These are phyloP conservation scores for Perccottus glenii DNA, from an alignment of 2,113 vertebrate genomes.

Conservation along the genomic window DNA sequence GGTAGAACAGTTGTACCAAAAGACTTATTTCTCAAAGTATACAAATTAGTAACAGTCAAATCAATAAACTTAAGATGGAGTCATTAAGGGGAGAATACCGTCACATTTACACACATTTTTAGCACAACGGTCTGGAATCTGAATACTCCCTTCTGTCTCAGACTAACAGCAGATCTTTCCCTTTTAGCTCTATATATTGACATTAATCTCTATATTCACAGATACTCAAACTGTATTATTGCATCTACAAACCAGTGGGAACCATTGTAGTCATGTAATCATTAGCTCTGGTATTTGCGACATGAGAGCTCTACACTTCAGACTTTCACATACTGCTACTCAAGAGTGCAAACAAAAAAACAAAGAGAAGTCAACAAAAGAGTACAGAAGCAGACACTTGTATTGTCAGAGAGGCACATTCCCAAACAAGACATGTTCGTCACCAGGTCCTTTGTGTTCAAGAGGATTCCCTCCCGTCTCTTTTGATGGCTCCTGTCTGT, in stretches of 20 bases:
- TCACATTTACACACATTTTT: constrained; percentile 74
- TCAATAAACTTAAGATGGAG: constrained; percentile 73
- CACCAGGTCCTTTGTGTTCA: constrained; percentile 40
- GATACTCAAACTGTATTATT: constrained; percentile 57
- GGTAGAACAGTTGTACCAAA: constrained; percentile 85
- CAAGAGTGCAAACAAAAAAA: constrained; percentile 63
- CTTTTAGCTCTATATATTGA: constrained; percentile 41
- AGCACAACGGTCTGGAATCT: constrained; percentile 69
- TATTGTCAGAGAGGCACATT: constrained; percentile 60
- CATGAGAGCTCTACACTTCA: constrained; percentile 46
- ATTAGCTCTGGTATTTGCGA: constrained; percentile 34
- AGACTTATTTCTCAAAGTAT: constrained; percentile 71
- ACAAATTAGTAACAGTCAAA: constrained; percentile 83
- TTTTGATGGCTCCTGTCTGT: constrained; percentile 56
- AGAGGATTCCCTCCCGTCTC: constrained; percentile 53
- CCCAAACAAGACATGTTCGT: constrained; percentile 54
- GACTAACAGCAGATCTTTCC: constrained; percentile 54
- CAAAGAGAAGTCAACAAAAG: constrained; percentile 44
- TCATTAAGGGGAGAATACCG: constrained; percentile 46
- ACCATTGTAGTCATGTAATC: constrained; percentile 43
- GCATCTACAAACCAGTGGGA: constrained; percentile 52
- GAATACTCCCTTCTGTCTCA: constrained; percentile 57
- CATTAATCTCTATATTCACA: constrained; percentile 59
- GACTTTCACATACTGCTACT: constrained; percentile 44
- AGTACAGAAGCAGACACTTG: constrained; percentile 61